A percentile compares a stretch with the other conserved stretches of the same genome.
Evolutionary conservation across 1,140 invertebrate genomes (phyloP).

Genomic region (Drosophila equinoxialis): DNA sequence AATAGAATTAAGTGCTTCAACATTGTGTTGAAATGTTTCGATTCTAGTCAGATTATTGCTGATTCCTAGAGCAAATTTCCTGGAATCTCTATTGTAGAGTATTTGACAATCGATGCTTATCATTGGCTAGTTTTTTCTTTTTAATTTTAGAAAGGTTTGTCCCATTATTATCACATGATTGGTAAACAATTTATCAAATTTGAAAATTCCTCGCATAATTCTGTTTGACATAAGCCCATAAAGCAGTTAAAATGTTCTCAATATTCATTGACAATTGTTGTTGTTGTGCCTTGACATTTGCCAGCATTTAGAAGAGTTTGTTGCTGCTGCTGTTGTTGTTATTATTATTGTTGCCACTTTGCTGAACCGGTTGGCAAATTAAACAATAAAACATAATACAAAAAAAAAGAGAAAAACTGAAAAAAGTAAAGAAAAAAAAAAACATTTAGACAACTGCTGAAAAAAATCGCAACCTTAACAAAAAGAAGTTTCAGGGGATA

Average conservation of each 20-base stretch:
- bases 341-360: slow-evolving; percentile 51
- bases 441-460: slow-evolving; percentile 13
- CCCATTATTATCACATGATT: background rate
- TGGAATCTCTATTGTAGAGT: background rate
- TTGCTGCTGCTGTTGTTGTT: slow-evolving; percentile 9
- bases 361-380: slow-evolving; percentile 60
- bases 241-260: slow-evolving; percentile 5
- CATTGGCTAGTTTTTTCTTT: background rate
- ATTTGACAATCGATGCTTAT: background rate
- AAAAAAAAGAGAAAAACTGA: slow-evolving; percentile 26
- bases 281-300: slow-evolving; percentile 31
- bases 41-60: too few species aligned
- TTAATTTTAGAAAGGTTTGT: slow-evolving; percentile 9
- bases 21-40: too few species aligned
- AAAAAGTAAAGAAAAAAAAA: background rate
- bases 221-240: slow-evolving; percentile 14
- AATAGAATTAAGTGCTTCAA: too few species aligned
- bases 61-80: too few species aligned
- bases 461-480: slow-evolving; percentile 19
- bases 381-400: slow-evolving; percentile 45
- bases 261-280: slow-evolving; percentile 1
- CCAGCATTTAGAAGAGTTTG: slow-evolving; percentile 36
- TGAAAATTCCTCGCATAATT: slow-evolving; percentile 27
- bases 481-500: slow-evolving; percentile 9
- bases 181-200: slow-evolving; percentile 1